Percentiles rank a stretch among this genome's conserved stretches.
Conservation (phyloP, 2,113 vertebrate genomes). For the rabbit (Oryctolagus cuniculus) region mOryCun1.1 NC_091436.1:60722501-60723000, state of each 20-base stretch:
- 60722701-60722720: conserved; percentile 85
- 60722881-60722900: conserved; percentile 66
- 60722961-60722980: conserved; percentile 50
- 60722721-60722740: conserved; percentile 85
- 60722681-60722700: conserved; percentile 66
- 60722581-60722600: conserved; percentile 82
- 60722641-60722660: conserved; percentile 81
- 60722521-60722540: conserved; percentile 92
- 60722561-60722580: conserved; percentile 84
- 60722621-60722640: conserved; percentile 83
- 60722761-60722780: conserved; percentile 97
- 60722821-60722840: conserved; percentile 92
- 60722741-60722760: conserved; percentile 92
- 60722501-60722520: conserved; percentile 94
- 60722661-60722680: conserved; percentile 84
- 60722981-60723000: not conserved
- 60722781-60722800: conserved; percentile 99
- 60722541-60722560: conserved; percentile 86
- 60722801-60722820: conserved; percentile 99
- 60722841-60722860: conserved; percentile 89
- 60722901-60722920: conserved; percentile 74
- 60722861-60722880: not conserved
- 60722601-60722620: conserved; percentile 82
- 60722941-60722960: not conserved
- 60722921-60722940: conserved; percentile 46